These are phyloP conservation scores for Rhagonycha fulva DNA, from an alignment of 2,888 invertebrate genomes.

Conservation along the genomic window DNA sequence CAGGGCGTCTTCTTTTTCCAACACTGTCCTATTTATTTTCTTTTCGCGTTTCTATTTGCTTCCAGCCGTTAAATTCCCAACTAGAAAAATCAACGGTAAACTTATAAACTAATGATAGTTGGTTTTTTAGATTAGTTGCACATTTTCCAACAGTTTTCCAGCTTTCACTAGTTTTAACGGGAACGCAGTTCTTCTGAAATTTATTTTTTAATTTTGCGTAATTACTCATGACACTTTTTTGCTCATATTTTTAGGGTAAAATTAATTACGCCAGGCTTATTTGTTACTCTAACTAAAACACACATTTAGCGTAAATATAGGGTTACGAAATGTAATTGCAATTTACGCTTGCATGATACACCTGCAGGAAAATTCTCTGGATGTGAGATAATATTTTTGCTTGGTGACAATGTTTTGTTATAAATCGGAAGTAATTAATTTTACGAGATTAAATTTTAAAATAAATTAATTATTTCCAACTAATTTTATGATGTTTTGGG, in stretches of 20 bases:
- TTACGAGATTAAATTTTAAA: background rate
- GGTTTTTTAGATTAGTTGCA: background rate
- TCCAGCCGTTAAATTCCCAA: slow-evolving; percentile 13
- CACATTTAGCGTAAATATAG: background rate
- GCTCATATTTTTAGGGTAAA: background rate
- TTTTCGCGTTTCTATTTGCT: slow-evolving; percentile 6
- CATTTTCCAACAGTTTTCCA: background rate
- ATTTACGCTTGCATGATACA: background rate
- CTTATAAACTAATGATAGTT: slow-evolving; percentile 4
- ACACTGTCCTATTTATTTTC: slow-evolving; percentile 12
- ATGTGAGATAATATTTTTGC: background rate
- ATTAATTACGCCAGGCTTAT: background rate
- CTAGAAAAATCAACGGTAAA: slow-evolving; percentile 5
- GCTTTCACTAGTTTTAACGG: background rate
- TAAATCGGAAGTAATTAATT: background rate
- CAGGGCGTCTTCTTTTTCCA: slow-evolving; percentile 5
- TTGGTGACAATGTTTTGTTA: background rate
- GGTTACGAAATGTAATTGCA: background rate
- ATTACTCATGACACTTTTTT: background rate
- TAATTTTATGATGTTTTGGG: background rate
- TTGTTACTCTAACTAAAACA: background rate
- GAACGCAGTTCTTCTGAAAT: background rate
- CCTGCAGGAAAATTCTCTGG: background rate
- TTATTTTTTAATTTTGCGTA: background rate
- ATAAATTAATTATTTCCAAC: background rate